Base-by-base conservation (phyloP, 2,888 invertebrate species). In the Sesia bembeciformis region DNA sequence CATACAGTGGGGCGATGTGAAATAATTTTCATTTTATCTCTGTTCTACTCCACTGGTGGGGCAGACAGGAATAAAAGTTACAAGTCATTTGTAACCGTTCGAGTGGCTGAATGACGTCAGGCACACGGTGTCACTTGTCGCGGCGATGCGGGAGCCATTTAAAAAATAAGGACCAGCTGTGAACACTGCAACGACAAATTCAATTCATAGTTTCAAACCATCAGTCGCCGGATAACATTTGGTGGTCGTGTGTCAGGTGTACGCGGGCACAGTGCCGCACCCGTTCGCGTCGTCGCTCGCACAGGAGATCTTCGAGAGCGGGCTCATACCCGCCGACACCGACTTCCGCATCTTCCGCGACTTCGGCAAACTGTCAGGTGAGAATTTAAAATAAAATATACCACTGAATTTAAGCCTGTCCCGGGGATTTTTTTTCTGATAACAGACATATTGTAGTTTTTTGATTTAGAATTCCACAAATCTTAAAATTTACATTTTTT, bases 341-440 rank as follows among this genome's bases (percentile, higher is more conserved):
- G 97, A 97, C 85, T 97, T 94, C 84, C 91, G 97, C 61, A 95
- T 97, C 72, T 97, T 96, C 82, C 90, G 97, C 61, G 97, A 97
- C 84, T 96, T 94, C 85, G 97, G 96, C 54, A 91, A 93, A 62
- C 86, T 97, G 54, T 95, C 97, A 63, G 96, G 96, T 94, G 74
- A 67, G 62, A 59, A 23, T 23, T 2, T 1, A 23, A 23, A 42
- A 6, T 2, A 6, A 42, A 2, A 42, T 7, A 7, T 42, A 42
- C 7, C 7, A 2, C 42, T 6, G 5, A 3, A 42, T 42, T 7
- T 5, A 3, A 42, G 3, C 7, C 5, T 6, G 5, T 42, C 42
- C 42, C 7, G 2, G 42, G 42, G 42, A 42, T 42, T 42, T 7
- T 5, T 42, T 42, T 6, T 42, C 42, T 42, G 5, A 42, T 42